phyloP scores from a whole-genome alignment of 64 coral and sea anemone genomes.

The Anthopleura sola region DNA sequence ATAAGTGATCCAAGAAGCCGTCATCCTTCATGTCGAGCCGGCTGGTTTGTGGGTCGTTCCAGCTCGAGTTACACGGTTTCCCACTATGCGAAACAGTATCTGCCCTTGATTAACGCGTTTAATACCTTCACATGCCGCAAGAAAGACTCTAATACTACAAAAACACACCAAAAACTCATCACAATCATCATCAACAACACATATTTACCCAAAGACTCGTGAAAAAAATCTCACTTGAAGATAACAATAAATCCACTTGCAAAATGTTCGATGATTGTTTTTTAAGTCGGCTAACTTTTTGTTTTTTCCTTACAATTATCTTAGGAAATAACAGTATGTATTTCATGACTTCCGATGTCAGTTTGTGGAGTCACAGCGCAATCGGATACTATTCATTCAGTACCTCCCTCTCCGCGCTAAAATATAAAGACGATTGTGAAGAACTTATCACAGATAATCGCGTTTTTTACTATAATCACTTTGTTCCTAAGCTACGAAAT shows the following conservation, averaged over 20 bases:
- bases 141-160: not conserved
- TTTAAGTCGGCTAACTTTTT: not conserved
- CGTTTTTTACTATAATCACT: not conserved
- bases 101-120: not conserved
- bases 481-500: not conserved
- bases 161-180: not conserved
- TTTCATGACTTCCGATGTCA: conserved; percentile 25
- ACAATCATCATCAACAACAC: not conserved
- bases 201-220: not conserved
- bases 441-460: not conserved
- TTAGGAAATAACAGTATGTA: conserved; percentile 25
- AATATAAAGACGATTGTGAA: not conserved
- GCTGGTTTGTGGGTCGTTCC: not conserved
- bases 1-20: not conserved
- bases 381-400: not conserved
- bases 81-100: conserved; percentile 17
- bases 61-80: not conserved
- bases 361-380: not conserved
- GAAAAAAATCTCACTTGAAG: not conserved
- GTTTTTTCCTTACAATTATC: not conserved
- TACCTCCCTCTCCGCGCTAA: not conserved
- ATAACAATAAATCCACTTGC: not conserved
- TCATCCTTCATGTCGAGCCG: not conserved
- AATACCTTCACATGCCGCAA: not conserved
- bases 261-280: not conserved